Evolutionary conservation across 2,888 invertebrate genomes (phyloP), one percentile per base, ranked within the genome.

Genomic region (Dysmachus trigonus): DNA sequence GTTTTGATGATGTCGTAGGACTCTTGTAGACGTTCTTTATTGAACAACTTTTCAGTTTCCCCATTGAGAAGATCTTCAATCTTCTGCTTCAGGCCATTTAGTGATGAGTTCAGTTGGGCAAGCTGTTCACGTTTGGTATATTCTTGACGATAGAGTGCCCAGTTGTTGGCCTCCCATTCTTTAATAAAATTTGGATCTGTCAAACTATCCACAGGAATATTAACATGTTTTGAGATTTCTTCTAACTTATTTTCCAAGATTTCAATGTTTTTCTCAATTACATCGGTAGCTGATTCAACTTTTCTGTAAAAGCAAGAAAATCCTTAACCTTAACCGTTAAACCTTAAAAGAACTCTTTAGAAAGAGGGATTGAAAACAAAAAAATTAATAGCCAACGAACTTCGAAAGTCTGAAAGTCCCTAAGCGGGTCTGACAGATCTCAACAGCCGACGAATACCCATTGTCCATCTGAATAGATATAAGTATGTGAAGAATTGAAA

Each of bases 61-160:
- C 90, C 90, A 2, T 88, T 88, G 41, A 90, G 89, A 81, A 91
- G 91, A 5, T 87, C 88, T 38, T 91, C 91, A 74, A 91, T 90
- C 1, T 87, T 87, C 1, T 90, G 89, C 35, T 90, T 90, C 0
- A 91, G 88, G 1, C 85, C 86, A 2, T 47, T 77, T 0, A 90
- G 87, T 0, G 89, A 88, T 0, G 83, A 35, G 7, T 90, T 35
- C 1, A 35, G 4, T 86, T 1, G 15, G 18, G 18, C 22, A 35
- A 76, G 1, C 31, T 35, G 22, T 87, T 87, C 7, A 53, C 86
- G 0, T 88, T 89, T 89, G 18, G 86, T 22, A 90, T 88, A 0
- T 87, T 87, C 3, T 85, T 85, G 10, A 89, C 88, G 62, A 88
- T 89, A 2, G 89, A 86, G 0, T 84, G 33, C 0, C 86, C 87